Conservation (phyloP, 2,113 vertebrate species). For the Sander lucioperca region DNA sequence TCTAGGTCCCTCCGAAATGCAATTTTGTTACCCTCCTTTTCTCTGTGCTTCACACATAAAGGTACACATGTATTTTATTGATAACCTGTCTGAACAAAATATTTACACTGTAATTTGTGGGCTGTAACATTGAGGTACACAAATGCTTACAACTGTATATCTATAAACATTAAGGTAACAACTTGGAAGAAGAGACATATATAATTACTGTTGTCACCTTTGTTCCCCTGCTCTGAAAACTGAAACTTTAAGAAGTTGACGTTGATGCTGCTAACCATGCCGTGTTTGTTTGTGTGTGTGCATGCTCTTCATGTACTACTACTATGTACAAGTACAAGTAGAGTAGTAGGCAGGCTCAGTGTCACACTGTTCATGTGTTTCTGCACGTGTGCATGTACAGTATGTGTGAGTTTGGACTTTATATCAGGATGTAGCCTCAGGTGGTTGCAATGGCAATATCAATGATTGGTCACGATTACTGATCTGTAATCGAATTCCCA, state of each 20-base stretch:
- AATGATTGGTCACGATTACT: constrained; percentile 67
- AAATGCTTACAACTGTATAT: not conserved
- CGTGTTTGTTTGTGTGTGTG: constrained; percentile 3
- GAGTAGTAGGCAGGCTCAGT: constrained; percentile 18
- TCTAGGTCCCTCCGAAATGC: not conserved
- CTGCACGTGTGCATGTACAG: not conserved
- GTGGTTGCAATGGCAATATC: constrained; percentile 68
- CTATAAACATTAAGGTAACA: not conserved
- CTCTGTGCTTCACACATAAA: not conserved
- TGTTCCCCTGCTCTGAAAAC: constrained; percentile 34
- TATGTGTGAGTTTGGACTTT: constrained; percentile 6
- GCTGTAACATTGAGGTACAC: not conserved
- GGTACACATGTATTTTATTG: not conserved
- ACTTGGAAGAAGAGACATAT: not conserved
- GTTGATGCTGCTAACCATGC: constrained; percentile 21
- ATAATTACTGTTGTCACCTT: constrained; percentile 25
- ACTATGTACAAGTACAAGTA: constrained; percentile 54
- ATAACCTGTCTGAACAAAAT: not conserved
- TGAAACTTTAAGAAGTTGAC: constrained; percentile 44
- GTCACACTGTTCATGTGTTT: constrained; percentile 31
- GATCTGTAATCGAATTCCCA: constrained; percentile 67
- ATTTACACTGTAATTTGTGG: not conserved
- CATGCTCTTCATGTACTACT: constrained; percentile 10
- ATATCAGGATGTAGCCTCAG: constrained; percentile 41
- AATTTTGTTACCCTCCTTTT: not conserved